Evolutionary conservation across 1,140 invertebrate genomes (phyloP), one percentile per base, ranked within the genome.

Genomic region (Drosophila kepulauana): DNA sequence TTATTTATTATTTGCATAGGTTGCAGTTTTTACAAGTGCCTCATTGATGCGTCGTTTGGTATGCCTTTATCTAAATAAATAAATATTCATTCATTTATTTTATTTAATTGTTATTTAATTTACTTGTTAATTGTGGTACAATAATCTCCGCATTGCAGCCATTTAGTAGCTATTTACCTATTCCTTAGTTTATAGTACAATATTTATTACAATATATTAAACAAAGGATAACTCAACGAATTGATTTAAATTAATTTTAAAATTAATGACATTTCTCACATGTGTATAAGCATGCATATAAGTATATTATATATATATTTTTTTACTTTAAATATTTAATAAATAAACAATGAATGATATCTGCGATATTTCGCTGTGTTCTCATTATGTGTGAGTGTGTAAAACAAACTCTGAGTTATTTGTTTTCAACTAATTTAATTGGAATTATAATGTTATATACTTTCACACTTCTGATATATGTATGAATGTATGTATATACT

Each of bases 41-140:
- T 77, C 58, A 57, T 52, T 82, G 38, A 54, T 30, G 48, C 56
- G 35, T 51, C 46, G 61, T 72, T 81, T 81, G 84, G 84, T 88
- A 88, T 88, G 81, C 75, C 85, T 81, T 72, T 89, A 81, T 89
- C 75, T 85, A n/a, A n/a, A 89, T 89, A 89, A 85, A 89, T 89
- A 89, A 88, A 75, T 82, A 67, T 71, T 33, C 11, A 56, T 56
- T 38, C 13, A 41, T 56, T 38, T 56, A 41, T 20, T 56, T 56
- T 16, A 20, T 56, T 56, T 56, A 38, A 56, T 56, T 38, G 2
- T 56, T 71, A 57, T 59, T 65, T 59, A 59, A 58, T 57, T 70
- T 33, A 59, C 13, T 30, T 28, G 35, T 30, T 61, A 43, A 20
- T 69, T 74, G 54, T 74, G 38, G 57, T 74, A 74, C 72, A 63